Percentiles rank a stretch among this genome's conserved stretches.
phyloP scores from a whole-genome alignment of 2,797 vertebrate genomes.

The Ptychobarbus kaznakovi region DNA sequence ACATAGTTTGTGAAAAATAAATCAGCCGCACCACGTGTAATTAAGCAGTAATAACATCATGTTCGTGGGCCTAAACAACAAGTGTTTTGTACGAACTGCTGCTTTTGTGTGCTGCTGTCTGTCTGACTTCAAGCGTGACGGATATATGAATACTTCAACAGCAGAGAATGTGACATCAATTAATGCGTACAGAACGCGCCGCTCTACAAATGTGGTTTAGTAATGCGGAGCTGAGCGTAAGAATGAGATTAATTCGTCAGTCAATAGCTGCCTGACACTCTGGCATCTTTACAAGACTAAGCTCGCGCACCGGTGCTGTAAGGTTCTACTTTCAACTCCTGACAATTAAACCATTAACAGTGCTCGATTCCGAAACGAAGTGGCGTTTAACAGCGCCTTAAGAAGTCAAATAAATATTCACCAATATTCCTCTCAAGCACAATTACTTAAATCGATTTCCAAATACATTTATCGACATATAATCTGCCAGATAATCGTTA shows the following conservation, averaged over 20 bases:
- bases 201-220: not conserved
- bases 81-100: not conserved
- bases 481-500: not conserved
- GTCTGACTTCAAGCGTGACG: not conserved
- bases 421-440: not conserved
- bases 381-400: not conserved
- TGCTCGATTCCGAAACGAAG: not conserved
- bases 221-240: not conserved
- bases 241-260: conserved; percentile 22
- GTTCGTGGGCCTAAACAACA: conserved; percentile 12
- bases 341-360: not conserved
- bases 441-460: not conserved
- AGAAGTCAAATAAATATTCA: not conserved
- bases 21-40: not conserved
- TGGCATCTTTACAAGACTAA: conserved; percentile 3
- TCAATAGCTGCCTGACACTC: not conserved
- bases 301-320: not conserved
- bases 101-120: not conserved
- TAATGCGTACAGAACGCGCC: not conserved
- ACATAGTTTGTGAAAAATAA: not conserved
- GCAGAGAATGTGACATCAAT: not conserved
- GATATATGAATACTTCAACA: not conserved
- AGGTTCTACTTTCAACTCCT: not conserved
- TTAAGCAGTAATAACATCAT: not conserved
- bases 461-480: not conserved